Conservation (phyloP, 1,140 invertebrate genomes). For the Bombus consobrinus region DNA sequence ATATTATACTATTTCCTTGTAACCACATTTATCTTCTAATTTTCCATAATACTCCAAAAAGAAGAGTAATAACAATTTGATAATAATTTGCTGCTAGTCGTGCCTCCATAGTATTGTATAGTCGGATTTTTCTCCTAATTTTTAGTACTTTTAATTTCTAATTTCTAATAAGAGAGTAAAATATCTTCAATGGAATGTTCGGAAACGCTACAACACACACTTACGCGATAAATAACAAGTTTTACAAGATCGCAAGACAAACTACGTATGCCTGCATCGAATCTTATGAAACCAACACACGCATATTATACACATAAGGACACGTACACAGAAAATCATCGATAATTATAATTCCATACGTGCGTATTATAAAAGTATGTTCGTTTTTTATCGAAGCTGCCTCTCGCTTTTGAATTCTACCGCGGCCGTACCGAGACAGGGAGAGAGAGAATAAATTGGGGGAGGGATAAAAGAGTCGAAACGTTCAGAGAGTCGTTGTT, state of each 20-base stretch:
- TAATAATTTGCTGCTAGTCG: no score
- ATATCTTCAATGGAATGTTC: no score
- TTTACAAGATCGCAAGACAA: no score
- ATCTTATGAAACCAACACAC: not conserved
- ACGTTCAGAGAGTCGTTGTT: slow-evolving; percentile 13
- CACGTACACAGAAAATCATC: not conserved
- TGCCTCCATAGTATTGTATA: no score
- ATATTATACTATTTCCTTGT: no score
- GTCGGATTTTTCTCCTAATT: no score
- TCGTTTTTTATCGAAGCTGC: slow-evolving; percentile 54
- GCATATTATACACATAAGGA: not conserved
- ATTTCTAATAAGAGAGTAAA: no score
- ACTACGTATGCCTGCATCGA: not conserved
- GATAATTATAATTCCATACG: slow-evolving; percentile 8
- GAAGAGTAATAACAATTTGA: no score
- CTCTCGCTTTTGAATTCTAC: slow-evolving; percentile 61
- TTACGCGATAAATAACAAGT: no score
- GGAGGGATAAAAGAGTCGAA: not conserved
- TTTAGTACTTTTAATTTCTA: no score
- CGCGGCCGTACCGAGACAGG: slow-evolving; percentile 39
- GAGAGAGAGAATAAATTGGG: not conserved
- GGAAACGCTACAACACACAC: not conserved
- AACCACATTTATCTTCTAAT: no score
- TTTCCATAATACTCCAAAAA: no score
- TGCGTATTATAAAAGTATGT: slow-evolving; percentile 10